Evolutionary conservation across 2,113 vertebrate species (phyloP).

Genomic region (Pangasianodon hypophthalmus): DNA sequence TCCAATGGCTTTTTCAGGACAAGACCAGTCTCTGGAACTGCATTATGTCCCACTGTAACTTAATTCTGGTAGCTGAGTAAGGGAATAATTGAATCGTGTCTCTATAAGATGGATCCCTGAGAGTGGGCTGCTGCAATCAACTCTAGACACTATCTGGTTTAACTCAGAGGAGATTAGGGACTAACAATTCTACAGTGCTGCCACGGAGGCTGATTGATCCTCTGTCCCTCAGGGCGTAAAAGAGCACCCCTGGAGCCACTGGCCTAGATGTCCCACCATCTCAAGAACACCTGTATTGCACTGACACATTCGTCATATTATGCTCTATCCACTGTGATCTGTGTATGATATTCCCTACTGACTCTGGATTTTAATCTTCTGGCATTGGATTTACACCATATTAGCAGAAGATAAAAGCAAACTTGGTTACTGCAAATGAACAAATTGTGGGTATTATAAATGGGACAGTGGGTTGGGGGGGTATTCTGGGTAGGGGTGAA

Average conservation of each 20-base stretch:
- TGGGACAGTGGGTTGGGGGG: constrained; percentile 36
- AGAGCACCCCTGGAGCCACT: constrained; percentile 2
- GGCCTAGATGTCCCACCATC: constrained; percentile 18
- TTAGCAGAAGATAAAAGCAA: background rate
- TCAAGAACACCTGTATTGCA: constrained; percentile 31
- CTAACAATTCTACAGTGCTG: constrained; percentile 53
- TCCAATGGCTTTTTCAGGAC: constrained; percentile 54
- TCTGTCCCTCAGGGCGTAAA: constrained; percentile 68
- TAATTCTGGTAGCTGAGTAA: constrained; percentile 90
- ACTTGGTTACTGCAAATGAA: constrained; percentile 1
- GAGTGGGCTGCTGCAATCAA: constrained; percentile 82
- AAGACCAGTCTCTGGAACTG: constrained; percentile 70
- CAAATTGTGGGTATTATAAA: constrained; percentile 28
- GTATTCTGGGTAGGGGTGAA: constrained; percentile 31
- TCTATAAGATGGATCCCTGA: constrained; percentile 85
- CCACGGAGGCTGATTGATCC: constrained; percentile 60
- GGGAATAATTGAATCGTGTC: constrained; percentile 92
- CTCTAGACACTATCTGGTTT: constrained; percentile 76
- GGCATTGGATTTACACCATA: constrained; percentile 7
- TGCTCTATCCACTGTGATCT: constrained; percentile 9
- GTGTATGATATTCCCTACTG: background rate
- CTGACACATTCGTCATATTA: background rate
- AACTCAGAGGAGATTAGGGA: constrained; percentile 80
- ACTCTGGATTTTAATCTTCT: background rate
- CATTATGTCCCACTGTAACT: constrained; percentile 88